Percentiles rank a stretch among this genome's conserved stretches.
Evolutionary conservation across 2,888 invertebrate species (phyloP).

Genomic region (Nephrotoma appendiculata): DNA sequence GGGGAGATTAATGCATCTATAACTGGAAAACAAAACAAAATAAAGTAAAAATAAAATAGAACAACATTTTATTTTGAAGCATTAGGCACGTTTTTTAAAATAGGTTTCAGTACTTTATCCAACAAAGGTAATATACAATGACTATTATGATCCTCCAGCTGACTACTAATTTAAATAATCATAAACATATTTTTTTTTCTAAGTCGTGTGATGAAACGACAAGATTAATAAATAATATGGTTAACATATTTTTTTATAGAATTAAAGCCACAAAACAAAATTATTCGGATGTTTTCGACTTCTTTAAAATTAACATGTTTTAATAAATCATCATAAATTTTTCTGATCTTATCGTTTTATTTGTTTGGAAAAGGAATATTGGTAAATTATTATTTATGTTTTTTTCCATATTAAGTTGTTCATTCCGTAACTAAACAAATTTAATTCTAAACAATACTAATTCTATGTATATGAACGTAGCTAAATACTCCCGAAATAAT

Average conservation of each 20-base stretch:
- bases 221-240: background rate
- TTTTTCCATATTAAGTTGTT: background rate
- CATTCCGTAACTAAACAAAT: background rate
- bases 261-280: background rate
- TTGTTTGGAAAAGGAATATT: background rate
- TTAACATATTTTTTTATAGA: background rate
- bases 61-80: background rate
- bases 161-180: background rate
- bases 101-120: background rate
- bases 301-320: background rate
- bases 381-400: background rate
- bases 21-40: background rate
- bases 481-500: background rate
- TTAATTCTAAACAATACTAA: background rate
- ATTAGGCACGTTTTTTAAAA: background rate
- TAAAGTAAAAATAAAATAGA: background rate
- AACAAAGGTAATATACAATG: background rate
- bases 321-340: background rate
- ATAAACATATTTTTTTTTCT: background rate
- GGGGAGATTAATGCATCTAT: background rate
- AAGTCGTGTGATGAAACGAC: background rate
- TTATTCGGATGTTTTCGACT: background rate
- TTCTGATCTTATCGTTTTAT: background rate
- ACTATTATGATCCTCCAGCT: background rate
- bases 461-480: background rate